Evolutionary conservation across 2,797 vertebrate species (phyloP).

Genomic region (Melanotaenia pygmaea): DNA sequence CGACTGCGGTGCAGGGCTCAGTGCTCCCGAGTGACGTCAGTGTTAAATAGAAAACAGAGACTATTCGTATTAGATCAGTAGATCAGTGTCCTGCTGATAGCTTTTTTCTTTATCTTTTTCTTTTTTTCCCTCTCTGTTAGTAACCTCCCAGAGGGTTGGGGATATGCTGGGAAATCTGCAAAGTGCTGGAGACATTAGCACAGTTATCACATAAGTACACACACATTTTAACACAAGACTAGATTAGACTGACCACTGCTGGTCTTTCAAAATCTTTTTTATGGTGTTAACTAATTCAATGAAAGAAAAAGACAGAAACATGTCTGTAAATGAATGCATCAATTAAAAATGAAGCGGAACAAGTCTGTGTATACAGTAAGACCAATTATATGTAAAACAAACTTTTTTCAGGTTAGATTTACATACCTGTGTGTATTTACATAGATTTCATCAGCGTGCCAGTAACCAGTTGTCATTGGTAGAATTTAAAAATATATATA

Average conservation of each 20-base stretch:
- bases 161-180: constrained; percentile 63
- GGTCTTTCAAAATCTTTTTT: constrained; percentile 3
- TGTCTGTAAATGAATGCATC: constrained; percentile 2
- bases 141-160: constrained; percentile 33
- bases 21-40: constrained; percentile 80
- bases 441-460: not conserved
- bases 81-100: constrained; percentile 42
- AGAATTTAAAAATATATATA: not conserved
- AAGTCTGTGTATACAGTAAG: not conserved
- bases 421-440: not conserved
- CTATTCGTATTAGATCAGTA: constrained; percentile 34
- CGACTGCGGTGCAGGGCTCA: constrained; percentile 81
- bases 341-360: not conserved
- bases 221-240: constrained; percentile 28
- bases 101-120: not conserved
- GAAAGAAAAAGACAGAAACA: not conserved
- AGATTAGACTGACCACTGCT: constrained; percentile 6
- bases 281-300: not conserved
- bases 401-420: not conserved
- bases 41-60: constrained; percentile 64
- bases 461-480: not conserved
- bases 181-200: constrained; percentile 44
- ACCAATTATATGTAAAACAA: not conserved
- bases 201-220: constrained; percentile 36
- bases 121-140: constrained; percentile 23